A percentile compares a stretch with the other conserved stretches of the same genome.
Conservation (phyloP, 2,113 vertebrate species). For the Mustelus asterias region DNA sequence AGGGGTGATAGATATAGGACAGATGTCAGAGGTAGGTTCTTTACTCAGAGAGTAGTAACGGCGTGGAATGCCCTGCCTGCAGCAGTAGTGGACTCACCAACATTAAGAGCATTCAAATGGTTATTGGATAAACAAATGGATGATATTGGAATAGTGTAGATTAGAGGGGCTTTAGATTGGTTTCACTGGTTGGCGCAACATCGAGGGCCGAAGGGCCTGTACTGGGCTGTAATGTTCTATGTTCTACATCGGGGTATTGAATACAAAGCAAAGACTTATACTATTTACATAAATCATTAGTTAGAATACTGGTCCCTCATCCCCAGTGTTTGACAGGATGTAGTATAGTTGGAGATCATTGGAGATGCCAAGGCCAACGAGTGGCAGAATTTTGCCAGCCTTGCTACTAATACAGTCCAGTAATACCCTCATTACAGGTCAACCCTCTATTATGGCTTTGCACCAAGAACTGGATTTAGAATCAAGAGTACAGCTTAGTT, state of each 20-base stretch:
- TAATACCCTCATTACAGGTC: neutral
- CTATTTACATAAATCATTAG: neutral
- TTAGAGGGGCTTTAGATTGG: no score
- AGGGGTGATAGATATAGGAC: no score
- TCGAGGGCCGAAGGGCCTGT: no score
- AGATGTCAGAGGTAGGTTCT: no score
- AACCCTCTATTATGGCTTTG: neutral
- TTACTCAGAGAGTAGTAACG: no score
- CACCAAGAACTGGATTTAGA: neutral
- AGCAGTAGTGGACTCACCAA: no score
- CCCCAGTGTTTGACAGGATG: neutral
- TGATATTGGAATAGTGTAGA: no score
- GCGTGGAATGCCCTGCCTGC: no score
- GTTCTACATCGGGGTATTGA: neutral
- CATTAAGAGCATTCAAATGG: no score
- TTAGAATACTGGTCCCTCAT: neutral
- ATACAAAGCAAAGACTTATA: neutral
- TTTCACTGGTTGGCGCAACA: no score
- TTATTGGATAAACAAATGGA: no score
- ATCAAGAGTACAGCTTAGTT: neutral
- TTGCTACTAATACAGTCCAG: neutral
- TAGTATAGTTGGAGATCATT: neutral
- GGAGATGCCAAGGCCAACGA: neutral
- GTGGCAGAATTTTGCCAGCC: neutral
- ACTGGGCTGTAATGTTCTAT: no score